These are phyloP conservation scores for Pandion haliaetus DNA, from an alignment of 2,113 vertebrate species.

Conservation along the genomic window DNA sequence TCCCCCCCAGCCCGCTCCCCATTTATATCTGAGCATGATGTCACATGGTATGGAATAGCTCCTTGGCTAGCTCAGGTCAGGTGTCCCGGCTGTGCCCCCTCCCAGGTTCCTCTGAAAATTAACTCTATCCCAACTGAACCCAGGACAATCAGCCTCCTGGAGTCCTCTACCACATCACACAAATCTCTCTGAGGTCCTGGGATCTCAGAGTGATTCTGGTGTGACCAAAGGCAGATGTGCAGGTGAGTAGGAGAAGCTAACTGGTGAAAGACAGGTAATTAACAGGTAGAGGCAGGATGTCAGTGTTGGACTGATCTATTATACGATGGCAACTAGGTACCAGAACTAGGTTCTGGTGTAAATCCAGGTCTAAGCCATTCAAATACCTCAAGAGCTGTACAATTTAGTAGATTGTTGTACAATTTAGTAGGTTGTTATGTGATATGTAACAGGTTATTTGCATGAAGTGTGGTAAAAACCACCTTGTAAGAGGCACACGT, in stretches of 20 bases:
- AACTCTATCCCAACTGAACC: no score
- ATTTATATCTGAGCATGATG: no score
- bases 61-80: no score
- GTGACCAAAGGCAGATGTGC: not conserved
- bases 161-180: not conserved
- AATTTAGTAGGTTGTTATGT: not conserved
- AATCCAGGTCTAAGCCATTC: not conserved
- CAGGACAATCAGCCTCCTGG: not conserved
- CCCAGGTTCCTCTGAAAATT: no score
- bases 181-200: not conserved
- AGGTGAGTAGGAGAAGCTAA: not conserved
- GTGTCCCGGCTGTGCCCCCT: no score
- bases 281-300: not conserved
- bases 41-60: no score
- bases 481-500: not conserved
- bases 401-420: not conserved
- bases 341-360: not conserved
- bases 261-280: not conserved
- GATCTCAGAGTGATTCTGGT: not conserved
- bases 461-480: not conserved
- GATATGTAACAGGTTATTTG: not conserved
- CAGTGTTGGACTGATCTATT: not conserved
- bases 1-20: no score
- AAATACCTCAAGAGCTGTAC: not conserved
- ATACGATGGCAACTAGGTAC: not conserved